These are phyloP conservation scores for Stenolophus ochropezus DNA, from an alignment of 2,888 invertebrate species.

Conservation along the genomic window DNA sequence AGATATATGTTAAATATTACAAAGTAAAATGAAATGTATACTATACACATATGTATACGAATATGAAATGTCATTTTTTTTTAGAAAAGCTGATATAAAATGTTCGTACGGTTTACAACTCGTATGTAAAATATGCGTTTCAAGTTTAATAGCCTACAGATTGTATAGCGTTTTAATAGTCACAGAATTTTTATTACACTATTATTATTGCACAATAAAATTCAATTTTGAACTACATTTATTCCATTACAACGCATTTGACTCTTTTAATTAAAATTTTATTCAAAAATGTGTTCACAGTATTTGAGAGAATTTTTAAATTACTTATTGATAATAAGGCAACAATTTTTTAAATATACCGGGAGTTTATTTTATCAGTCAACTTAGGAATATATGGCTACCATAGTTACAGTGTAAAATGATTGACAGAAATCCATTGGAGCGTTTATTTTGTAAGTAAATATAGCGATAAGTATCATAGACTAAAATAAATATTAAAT, in stretches of 20 bases:
- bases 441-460: too few species aligned
- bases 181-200: constrained; percentile 19
- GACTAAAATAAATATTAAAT: too few species aligned
- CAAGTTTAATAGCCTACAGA: constrained; percentile 1
- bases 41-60: too few species aligned
- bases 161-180: constrained; percentile 22
- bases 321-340: not conserved
- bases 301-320: not conserved
- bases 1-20: too few species aligned
- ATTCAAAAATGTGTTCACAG: not conserved
- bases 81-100: too few species aligned
- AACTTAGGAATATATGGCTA: too few species aligned
- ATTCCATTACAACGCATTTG: not conserved
- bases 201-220: constrained; percentile 9
- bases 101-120: not conserved
- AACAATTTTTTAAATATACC: not conserved
- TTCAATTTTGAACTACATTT: constrained; percentile 9
- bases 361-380: too few species aligned
- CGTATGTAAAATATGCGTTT: constrained; percentile 1
- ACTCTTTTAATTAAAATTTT: constrained; percentile 26
- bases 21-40: too few species aligned
- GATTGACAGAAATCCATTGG: too few species aligned
- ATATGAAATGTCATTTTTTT: too few species aligned
- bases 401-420: too few species aligned
- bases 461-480: too few species aligned